These are phyloP conservation scores for Typhlomys cinereus DNA, from an alignment of 2,113 vertebrate genomes.

Conservation along the genomic window DNA sequence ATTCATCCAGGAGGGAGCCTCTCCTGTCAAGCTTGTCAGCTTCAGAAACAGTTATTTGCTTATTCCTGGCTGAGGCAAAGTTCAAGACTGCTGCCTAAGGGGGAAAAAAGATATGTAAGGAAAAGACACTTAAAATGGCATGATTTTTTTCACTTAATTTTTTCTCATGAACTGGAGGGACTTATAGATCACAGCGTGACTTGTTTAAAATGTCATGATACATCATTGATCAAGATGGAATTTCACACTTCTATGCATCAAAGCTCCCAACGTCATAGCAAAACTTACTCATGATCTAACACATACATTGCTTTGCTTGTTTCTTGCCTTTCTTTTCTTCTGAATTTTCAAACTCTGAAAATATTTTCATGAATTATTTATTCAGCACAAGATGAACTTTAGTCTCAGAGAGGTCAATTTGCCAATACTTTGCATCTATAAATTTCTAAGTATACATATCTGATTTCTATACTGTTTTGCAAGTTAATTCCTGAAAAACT, in stretches of 20 bases:
- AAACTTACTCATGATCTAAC: neutral
- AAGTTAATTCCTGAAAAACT: slow-evolving; percentile 5
- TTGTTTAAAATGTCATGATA: neutral
- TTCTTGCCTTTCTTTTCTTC: neutral
- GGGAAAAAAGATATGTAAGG: no score
- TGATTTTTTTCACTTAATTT: neutral
- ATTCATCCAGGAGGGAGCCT: no score
- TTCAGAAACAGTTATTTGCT: no score
- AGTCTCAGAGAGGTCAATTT: neutral
- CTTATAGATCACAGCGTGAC: neutral
- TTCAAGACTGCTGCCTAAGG: no score
- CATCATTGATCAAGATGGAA: neutral
- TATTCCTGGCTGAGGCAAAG: neutral
- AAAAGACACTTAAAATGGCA: neutral
- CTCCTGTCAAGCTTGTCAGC: no score
- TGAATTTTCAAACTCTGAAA: neutral
- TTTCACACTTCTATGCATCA: neutral
- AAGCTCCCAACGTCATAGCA: neutral
- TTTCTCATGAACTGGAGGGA: neutral
- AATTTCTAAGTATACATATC: neutral
- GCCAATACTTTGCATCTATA: neutral
- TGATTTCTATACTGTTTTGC: neutral
- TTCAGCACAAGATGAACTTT: neutral
- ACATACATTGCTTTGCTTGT: neutral
- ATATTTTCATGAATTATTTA: neutral